phyloP scores from a whole-genome alignment of 1,140 invertebrate species.

The Antheraea pernyi region DNA sequence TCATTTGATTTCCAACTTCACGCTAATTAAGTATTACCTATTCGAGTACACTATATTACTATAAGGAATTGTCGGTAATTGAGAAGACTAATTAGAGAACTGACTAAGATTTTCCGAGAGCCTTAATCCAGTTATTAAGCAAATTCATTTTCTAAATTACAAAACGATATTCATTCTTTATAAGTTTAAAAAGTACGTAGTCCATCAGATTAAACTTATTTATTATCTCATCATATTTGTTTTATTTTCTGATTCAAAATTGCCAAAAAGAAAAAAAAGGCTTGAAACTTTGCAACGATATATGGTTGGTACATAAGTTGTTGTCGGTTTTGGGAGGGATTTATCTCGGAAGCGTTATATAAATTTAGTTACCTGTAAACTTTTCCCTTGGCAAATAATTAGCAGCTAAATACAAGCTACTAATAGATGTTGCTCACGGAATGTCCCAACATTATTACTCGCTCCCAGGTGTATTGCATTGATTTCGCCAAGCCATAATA shows the following conservation, averaged over 20 bases:
- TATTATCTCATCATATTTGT: too few relatives aligned
- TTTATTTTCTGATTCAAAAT: too few relatives aligned
- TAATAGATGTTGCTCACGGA: background rate
- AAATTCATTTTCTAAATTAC: background rate
- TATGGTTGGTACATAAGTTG: too few relatives aligned
- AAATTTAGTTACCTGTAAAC: too few relatives aligned
- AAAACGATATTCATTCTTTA: background rate
- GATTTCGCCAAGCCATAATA: background rate
- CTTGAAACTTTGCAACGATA: too few relatives aligned
- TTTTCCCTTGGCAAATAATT: too few relatives aligned
- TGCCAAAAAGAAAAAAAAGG: too few relatives aligned
- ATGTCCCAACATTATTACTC: background rate
- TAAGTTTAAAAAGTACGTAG: too few relatives aligned
- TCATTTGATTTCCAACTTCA: conserved; percentile 20
- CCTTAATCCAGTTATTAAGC: background rate
- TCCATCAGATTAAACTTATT: too few relatives aligned
- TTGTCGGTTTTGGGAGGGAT: too few relatives aligned
- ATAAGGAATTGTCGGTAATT: conserved; percentile 26
- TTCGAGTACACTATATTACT: conserved; percentile 21
- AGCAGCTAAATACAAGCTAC: too few relatives aligned
- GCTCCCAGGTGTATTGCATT: background rate
- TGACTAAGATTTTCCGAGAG: background rate
- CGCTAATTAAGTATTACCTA: conserved; percentile 28
- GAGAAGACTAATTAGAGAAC: conserved; percentile 6
- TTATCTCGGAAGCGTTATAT: too few relatives aligned